Base-by-base conservation (phyloP, 2,888 invertebrate genomes). In the Tanypteryx hageni region DNA sequence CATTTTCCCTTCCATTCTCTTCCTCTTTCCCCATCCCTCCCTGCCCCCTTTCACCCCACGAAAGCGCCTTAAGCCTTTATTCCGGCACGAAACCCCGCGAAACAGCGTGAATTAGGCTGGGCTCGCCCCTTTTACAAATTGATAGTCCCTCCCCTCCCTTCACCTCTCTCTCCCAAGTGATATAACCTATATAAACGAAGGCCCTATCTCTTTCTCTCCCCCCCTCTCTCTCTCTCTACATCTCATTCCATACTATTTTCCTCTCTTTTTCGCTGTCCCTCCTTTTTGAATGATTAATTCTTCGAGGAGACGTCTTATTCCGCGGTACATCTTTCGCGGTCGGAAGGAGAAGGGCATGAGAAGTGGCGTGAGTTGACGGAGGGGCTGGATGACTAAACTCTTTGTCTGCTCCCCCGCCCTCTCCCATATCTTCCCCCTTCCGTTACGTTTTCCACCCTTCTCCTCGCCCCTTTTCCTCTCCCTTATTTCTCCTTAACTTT, bases 1-100 rank as follows among this genome's bases (percentile, higher is more conserved):
- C 76, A 18, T 3, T 10, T 27, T 16, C 83, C 8, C 18, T 1
- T 13, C 57, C 56, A 2, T 18, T 44, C 82, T 31, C 14, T 31
- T 5, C 64, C 16, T 16, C 3, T 57, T 31, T 86, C 61, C 16
- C 59, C 61, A 64, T 89, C 89, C 64, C 27, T 89, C 64, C 64
- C 61, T 31, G 31, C 57, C 93, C 92, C 92, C 92, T 92, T 89
- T 92, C 92, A 92, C 92, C 93, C 92, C 83, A 93, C 92, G 93
- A 93, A 93, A 93, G 93, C 93, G 93, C 94, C 93, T 93, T 94
- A 93, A 94, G 94, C 94, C 94, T 94, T 94, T 94, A 93, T 94
- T 94, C 94, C 94, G 94, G 93, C 94, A 94, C 94, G 93, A 94
- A 94, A 94, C 94, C 93, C 94, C 94, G 94, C 94, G 94, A 94